Conservation (phyloP, 2,113 vertebrate species). For the Sula dactylatra region DNA sequence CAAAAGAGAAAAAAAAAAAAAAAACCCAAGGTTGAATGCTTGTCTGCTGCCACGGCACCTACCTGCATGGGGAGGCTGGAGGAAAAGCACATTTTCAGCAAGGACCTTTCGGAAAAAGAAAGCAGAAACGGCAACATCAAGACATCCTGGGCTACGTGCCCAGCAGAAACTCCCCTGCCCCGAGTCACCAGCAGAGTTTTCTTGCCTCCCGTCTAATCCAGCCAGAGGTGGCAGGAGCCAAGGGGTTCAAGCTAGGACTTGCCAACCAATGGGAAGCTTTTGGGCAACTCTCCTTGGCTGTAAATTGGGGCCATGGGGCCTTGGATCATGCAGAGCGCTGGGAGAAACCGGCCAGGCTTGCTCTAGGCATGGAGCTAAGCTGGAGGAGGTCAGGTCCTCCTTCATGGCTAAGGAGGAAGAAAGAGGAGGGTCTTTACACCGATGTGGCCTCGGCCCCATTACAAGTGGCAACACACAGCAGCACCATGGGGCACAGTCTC, state of each 20-base stretch:
- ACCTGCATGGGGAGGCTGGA: not conserved
- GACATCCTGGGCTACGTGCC: not conserved
- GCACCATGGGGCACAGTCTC: not conserved
- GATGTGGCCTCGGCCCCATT: not conserved
- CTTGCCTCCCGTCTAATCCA: not conserved
- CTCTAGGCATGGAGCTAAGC: not conserved
- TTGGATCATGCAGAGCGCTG: not conserved
- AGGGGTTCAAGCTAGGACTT: not conserved
- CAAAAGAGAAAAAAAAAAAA: not conserved
- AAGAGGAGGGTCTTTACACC: not conserved
- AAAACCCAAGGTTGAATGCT: not conserved
- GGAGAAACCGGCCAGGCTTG: not conserved
- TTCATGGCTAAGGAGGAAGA: not conserved
- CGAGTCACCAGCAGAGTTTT: not conserved
- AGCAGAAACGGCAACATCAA: not conserved
- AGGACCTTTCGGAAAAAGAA: not conserved
- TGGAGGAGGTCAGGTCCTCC: not conserved
- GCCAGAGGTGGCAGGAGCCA: not conserved
- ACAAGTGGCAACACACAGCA: not conserved
- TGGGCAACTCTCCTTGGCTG: not conserved
- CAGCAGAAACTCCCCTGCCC: not conserved
- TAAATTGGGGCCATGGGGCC: not conserved
- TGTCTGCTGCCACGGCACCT: not conserved
- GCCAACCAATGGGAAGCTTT: not conserved
- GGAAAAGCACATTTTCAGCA: not conserved